A percentile compares a stretch with the other conserved stretches of the same genome.
These are phyloP conservation scores for Drosophila neocordata DNA, from an alignment of 1,140 invertebrate species.

Conservation along the genomic window DNA sequence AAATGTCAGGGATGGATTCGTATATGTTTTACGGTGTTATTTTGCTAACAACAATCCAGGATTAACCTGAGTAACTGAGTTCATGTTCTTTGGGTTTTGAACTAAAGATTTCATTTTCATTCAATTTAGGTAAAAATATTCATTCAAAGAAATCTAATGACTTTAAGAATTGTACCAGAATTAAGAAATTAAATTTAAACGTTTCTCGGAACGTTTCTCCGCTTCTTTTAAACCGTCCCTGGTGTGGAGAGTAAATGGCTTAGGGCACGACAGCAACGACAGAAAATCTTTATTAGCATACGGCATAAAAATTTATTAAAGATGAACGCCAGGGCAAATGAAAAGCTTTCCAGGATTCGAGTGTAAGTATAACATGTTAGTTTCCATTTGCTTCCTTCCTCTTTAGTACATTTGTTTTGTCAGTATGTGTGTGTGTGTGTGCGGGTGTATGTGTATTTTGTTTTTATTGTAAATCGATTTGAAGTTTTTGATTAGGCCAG, in stretches of 20 bases:
- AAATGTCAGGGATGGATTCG: slow-evolving; percentile 25
- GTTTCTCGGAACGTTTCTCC: no score
- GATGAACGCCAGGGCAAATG: slow-evolving; percentile 53
- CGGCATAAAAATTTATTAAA: slow-evolving; percentile 82
- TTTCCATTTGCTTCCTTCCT: slow-evolving; percentile 25
- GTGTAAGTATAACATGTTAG: slow-evolving; percentile 56
- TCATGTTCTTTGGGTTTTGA: no score
- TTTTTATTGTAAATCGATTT: slow-evolving; percentile 77
- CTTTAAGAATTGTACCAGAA: no score
- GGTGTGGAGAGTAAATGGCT: slow-evolving; percentile 38
- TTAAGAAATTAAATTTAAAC: no score
- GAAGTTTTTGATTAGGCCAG: slow-evolving; percentile 73
- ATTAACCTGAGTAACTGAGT: no score
- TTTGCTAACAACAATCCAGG: no score
- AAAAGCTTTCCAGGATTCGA: slow-evolving; percentile 31
- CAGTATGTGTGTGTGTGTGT: neutral
- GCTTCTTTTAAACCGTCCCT: neutral
- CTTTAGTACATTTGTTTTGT: neutral
- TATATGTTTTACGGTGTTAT: neutral
- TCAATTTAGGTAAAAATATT: no score
- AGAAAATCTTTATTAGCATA: slow-evolving; percentile 80
- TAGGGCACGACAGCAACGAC: slow-evolving; percentile 53
- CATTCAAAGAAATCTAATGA: no score
- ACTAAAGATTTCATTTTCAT: no score
- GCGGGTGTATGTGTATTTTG: slow-evolving; percentile 2